Conservation (phyloP, 2,113 vertebrate genomes). For the Lynx canadensis region DNA sequence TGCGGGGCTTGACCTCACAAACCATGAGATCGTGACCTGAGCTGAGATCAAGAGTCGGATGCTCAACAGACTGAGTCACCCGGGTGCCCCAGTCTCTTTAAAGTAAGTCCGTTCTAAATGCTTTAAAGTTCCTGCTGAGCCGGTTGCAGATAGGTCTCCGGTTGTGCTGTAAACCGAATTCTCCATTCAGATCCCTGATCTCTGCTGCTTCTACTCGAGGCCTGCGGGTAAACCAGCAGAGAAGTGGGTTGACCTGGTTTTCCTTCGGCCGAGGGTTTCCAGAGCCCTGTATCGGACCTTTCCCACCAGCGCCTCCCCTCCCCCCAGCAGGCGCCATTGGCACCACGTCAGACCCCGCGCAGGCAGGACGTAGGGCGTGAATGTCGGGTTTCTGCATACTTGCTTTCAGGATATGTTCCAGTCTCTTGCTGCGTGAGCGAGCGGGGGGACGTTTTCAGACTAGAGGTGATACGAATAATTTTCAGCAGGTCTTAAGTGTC, state of each 20-base stretch:
- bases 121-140: neutral
- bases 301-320: fast-evolving
- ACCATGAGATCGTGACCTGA: no score
- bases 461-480: neutral
- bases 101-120: neutral
- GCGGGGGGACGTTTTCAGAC: neutral
- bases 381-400: neutral
- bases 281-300: neutral
- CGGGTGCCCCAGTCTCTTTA: neutral
- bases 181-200: neutral
- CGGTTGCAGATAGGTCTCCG: fast-evolving
- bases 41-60: no score
- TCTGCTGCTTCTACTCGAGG: no score
- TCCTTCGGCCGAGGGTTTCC: neutral
- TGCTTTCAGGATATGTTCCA: neutral
- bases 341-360: neutral
- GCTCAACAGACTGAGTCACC: no score
- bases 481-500: neutral
- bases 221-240: fast-evolving
- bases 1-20: no score
- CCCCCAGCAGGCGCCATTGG: fast-evolving
- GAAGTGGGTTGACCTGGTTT: neutral
- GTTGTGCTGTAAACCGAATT: fast-evolving
- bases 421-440: neutral
- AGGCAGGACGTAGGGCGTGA: neutral